Base-by-base conservation (phyloP, 53 echinoderm and acorn worm species). In the Actinopyga echinites region DNA sequence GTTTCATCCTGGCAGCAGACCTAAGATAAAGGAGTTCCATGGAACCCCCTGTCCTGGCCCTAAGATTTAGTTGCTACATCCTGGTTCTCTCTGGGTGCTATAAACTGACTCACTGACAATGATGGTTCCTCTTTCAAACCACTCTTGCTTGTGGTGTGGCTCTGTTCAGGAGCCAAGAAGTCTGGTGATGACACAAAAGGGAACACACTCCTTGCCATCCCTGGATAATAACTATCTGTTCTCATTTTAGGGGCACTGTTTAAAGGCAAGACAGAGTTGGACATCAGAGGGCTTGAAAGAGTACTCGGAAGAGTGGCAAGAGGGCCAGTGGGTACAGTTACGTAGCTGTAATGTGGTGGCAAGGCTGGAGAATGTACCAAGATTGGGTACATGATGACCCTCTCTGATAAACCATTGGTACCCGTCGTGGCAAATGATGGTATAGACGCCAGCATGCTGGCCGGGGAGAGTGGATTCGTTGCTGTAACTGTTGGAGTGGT, bases 381-480 rank as follows among this genome's bases (percentile, higher is more conserved):
- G 82, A 95, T 91, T 30, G 95, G 95, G 64, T 95, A 95, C 68
- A 95, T 93, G 37, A 93, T 91, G 82, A 95, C 95, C 25, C 95
- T 91, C 33, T 92, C 92, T 7, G 88, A 82, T n/a, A 93, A 43
- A 23, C 87, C 83, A 63, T 84, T 58, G 22, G 68, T 61, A 57
- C 49, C 83, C 17, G 84, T 64, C 9, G 65, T 69, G 6, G 79
- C 66, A 19, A 64, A 64, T 43, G 73, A 26, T 24, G 86, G 80
- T 56, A 86, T 17, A 4, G 86, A 37, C 0, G 87, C 57, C 38
- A 78, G 56, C 20, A 87, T 56, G 22, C 64, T 36, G 8, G 83
- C 57, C 8, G 90, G 62, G 17, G 84, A 38, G 35, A 69, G 52
- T 3, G 65, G 59, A 36, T 33, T 65, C 19, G 34, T 59, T 20